Conservation (phyloP, 2,113 vertebrate species). For the Phylloscopus trochilus region DNA sequence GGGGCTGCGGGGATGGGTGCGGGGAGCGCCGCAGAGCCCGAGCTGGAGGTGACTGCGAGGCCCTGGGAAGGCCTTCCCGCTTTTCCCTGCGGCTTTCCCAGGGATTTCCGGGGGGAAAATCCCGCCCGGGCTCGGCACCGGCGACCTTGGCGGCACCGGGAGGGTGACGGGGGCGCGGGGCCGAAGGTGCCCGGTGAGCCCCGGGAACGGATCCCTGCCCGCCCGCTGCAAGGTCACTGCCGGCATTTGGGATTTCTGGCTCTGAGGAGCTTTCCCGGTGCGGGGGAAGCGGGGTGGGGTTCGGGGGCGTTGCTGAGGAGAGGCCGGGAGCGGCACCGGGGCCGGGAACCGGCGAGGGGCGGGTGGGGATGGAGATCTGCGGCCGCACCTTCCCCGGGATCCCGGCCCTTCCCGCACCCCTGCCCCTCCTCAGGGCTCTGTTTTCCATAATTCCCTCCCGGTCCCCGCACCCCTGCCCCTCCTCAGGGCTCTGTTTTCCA, state of each 20-base stretch:
- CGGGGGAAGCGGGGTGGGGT: accelerated
- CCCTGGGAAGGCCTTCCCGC: neutral
- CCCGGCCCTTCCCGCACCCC: neutral
- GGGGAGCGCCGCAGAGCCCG: neutral
- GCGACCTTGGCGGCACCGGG: neutral
- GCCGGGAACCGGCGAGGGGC: too few species aligned
- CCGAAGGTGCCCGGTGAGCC: accelerated
- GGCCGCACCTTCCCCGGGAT: neutral
- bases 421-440: neutral
- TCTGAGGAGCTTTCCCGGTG: accelerated
- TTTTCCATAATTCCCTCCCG: neutral
- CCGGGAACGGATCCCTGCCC: neutral
- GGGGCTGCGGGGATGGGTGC: too few species aligned
- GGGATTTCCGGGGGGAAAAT: neutral
- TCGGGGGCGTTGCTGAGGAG: too few species aligned
- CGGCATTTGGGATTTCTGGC: accelerated
- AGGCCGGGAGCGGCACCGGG: too few species aligned
- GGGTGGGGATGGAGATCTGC: neutral
- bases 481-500: too few species aligned
- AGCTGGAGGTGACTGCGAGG: neutral
- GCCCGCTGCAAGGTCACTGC: neutral
- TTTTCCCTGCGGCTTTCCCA: neutral
- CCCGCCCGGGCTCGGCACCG: accelerated
- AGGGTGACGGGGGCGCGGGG: neutral
- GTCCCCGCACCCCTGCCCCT: too few species aligned